These are phyloP conservation scores for Microdon myrmicae DNA, from an alignment of 2,888 invertebrate genomes.

Conservation along the genomic window DNA sequence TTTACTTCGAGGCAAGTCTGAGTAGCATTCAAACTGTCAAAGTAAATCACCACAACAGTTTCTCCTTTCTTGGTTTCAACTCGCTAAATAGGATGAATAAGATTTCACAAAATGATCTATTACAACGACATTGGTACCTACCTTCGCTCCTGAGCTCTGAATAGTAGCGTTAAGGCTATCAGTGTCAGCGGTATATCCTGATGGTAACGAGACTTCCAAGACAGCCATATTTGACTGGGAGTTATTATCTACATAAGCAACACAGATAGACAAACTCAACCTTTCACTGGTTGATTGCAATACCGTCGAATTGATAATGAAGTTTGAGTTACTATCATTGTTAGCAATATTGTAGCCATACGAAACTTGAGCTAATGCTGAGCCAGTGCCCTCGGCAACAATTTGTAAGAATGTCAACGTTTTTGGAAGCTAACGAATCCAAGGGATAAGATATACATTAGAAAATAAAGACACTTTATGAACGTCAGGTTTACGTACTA, in stretches of 20 bases:
- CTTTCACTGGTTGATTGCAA: conserved; percentile 81
- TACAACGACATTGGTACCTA: conserved; percentile 62
- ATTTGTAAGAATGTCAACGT: conserved; percentile 74
- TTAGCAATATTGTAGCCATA: conserved; percentile 86
- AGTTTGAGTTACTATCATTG: conserved; percentile 86
- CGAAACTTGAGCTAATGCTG: conserved; percentile 80
- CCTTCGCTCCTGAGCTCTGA: conserved; percentile 65
- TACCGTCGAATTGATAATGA: conserved; percentile 85
- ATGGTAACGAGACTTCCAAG: conserved; percentile 88
- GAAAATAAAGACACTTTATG: background rate
- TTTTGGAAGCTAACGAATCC: conserved; percentile 56
- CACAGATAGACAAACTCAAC: conserved; percentile 83
- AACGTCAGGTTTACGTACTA: conserved; percentile 68
- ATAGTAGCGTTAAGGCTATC: conserved; percentile 75
- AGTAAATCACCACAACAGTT: conserved; percentile 75
- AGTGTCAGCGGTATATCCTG: conserved; percentile 87
- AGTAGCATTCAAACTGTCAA: conserved; percentile 75
- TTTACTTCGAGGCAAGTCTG: conserved; percentile 83
- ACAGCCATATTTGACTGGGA: conserved; percentile 86
- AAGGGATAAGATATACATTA: background rate
- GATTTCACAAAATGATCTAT: conserved; percentile 65
- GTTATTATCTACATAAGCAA: conserved; percentile 71
- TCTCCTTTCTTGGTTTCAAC: conserved; percentile 77
- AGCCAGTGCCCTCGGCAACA: conserved; percentile 82
- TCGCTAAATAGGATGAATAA: conserved; percentile 70